Base-by-base conservation (phyloP, 2,113 vertebrate species). In the Salvelinus alpinus region DNA sequence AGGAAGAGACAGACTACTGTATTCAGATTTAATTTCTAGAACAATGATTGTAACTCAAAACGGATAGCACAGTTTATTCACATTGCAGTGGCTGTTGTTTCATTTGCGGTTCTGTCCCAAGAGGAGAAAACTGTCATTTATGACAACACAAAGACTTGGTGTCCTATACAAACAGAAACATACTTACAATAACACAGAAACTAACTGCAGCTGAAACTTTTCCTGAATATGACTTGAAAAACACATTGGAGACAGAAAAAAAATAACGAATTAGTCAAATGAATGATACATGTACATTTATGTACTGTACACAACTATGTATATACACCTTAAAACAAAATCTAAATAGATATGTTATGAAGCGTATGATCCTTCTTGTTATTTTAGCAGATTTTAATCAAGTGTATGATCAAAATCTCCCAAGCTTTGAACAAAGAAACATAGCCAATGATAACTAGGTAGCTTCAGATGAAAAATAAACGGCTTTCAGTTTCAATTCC, bases 211-310 rank as follows among this genome's bases (percentile, higher is more conserved):
- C 86, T 85, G 81, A 73, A 80, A 85, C 83, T 75, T 84, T 84
- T 92, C 87, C 90, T 91, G 90, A 89, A 82, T 74, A 90, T 78
- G 86, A 93, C 92, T 93, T 92, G 88, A 91, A 92, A 88, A 88
- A 85, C 83, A 87, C 84, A 90, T 89, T 91, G 91, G 88, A 92
- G 76, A 94, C 86, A 51, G 65, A 77, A 85, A 64, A 81, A 76
- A 76, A 82, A 75, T 24, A 77, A 82, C 77, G 14, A n/a, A 78
- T 81, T 92, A 72, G 62, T 70, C 64, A 51, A 66, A 80, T 78
- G 13, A 79, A 72, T 13, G 57, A 57, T 72, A 79, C 65, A 79
- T 2, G 79, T 73, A 76, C 83, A 75, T 77, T 3, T 38, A 66
- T 54, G 76, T 78, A 72, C 78, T 76, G 62, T 79, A 80, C 78